Conservation (phyloP, 2,888 invertebrate species). For the Blastobasis adustella region DNA sequence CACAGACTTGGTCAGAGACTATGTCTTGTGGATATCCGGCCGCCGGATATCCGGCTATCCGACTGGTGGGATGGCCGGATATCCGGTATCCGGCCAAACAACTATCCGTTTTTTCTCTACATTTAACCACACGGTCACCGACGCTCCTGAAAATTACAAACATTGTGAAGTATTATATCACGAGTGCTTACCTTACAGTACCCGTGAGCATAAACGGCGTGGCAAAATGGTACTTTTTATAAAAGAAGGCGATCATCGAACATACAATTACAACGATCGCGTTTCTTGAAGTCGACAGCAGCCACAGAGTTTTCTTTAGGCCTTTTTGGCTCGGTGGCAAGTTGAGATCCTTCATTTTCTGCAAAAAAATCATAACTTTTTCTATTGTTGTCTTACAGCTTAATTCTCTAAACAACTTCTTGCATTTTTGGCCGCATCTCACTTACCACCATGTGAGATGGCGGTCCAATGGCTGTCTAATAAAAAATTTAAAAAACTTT, state of each 20-base stretch:
- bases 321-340: constrained; percentile 48
- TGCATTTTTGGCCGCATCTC: too few relatives aligned
- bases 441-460: too few relatives aligned
- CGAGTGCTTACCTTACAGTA: constrained; percentile 69
- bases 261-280: constrained; percentile 86
- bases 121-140: neutral
- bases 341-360: constrained; percentile 85
- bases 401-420: neutral
- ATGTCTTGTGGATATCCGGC: too few relatives aligned
- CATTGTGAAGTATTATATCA: constrained; percentile 4
- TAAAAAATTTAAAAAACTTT: too few relatives aligned
- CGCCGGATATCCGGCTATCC: too few relatives aligned
- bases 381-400: neutral
- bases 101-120: too few relatives aligned
- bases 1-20: too few relatives aligned
- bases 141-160: neutral
- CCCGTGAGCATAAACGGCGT: constrained; percentile 85
- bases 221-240: constrained; percentile 51
- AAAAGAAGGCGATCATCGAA: constrained; percentile 79
- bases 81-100: too few relatives aligned
- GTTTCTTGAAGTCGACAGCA: constrained; percentile 87
- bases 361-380: constrained; percentile 23
- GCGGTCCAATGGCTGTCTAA: too few relatives aligned
- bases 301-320: constrained; percentile 79
- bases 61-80: too few relatives aligned